Conservation (phyloP, 2,888 invertebrate species). For the Rugalucina vietnamica region DNA sequence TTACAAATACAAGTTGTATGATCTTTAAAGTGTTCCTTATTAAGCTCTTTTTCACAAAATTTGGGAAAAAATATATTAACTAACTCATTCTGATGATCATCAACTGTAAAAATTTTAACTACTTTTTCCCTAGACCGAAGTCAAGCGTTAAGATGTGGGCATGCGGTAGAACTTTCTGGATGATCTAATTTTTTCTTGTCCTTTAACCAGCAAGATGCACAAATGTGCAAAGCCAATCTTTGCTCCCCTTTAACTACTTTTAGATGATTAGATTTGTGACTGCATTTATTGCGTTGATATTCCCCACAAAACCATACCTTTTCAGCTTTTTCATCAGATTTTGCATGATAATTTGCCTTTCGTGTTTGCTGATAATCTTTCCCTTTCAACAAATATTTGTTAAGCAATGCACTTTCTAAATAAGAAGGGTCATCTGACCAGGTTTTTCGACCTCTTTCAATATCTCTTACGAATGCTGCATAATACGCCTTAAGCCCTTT, state of each 20-base stretch:
- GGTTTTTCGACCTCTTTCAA: constrained; percentile 1
- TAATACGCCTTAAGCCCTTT: constrained; percentile 19
- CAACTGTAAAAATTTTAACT: too few relatives aligned
- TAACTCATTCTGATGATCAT: too few relatives aligned
- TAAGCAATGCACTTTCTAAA: constrained; percentile 12
- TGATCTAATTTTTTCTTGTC: neutral
- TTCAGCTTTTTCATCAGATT: neutral
- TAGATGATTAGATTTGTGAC: neutral
- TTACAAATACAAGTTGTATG: too few relatives aligned
- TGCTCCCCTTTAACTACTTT: neutral
- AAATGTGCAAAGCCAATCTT: neutral
- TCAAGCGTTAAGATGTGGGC: too few relatives aligned
- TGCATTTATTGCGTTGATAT: neutral
- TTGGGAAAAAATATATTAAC: too few relatives aligned
- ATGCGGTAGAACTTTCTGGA: neutral
- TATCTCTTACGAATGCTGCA: constrained; percentile 14
- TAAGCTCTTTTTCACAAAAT: too few relatives aligned
- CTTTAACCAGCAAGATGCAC: neutral
- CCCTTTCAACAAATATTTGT: neutral
- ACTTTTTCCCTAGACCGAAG: too few relatives aligned
- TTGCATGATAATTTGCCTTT: neutral
- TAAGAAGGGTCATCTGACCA: constrained; percentile 17
- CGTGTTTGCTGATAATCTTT: neutral
- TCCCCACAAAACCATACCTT: neutral
- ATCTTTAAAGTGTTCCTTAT: too few relatives aligned